Percentiles rank a stretch among this genome's conserved stretches.
Conservation (phyloP, 2,797 vertebrate species). For the Liasis olivaceus region DNA sequence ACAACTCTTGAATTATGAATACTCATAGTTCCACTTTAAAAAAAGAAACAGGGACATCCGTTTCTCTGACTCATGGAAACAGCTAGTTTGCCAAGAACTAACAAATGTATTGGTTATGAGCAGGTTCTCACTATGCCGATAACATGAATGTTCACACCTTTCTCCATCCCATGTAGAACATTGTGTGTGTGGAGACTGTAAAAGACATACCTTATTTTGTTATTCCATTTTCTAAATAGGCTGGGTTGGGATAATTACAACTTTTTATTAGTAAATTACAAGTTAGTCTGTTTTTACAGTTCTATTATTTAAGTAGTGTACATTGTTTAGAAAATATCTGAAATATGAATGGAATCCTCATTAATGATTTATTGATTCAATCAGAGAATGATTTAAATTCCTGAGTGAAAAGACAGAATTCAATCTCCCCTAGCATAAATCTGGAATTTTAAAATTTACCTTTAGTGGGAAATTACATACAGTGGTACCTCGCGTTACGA, state of each 20-base stretch:
- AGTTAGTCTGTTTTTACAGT: background rate
- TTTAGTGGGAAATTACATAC: no score
- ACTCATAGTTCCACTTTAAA: background rate
- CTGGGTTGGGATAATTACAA: background rate
- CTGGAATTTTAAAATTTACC: background rate
- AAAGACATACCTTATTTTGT: background rate
- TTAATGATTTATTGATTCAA: background rate
- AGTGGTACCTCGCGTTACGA: no score
- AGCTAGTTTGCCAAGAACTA: background rate
- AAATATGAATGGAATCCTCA: background rate
- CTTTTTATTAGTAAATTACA: background rate
- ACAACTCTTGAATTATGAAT: background rate
- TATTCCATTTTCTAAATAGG: background rate
- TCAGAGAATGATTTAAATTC: background rate
- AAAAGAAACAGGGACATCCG: background rate
- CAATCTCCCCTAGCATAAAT: background rate
- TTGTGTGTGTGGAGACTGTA: background rate
- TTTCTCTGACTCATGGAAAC: background rate
- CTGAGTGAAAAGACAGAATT: background rate
- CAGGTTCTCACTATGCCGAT: background rate
- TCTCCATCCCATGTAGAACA: background rate
- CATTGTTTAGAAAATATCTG: background rate
- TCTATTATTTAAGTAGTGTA: background rate
- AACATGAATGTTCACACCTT: background rate
- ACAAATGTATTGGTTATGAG: background rate